Base-by-base conservation (phyloP, 2,888 invertebrate genomes). In the Apoda limacodes region DNA sequence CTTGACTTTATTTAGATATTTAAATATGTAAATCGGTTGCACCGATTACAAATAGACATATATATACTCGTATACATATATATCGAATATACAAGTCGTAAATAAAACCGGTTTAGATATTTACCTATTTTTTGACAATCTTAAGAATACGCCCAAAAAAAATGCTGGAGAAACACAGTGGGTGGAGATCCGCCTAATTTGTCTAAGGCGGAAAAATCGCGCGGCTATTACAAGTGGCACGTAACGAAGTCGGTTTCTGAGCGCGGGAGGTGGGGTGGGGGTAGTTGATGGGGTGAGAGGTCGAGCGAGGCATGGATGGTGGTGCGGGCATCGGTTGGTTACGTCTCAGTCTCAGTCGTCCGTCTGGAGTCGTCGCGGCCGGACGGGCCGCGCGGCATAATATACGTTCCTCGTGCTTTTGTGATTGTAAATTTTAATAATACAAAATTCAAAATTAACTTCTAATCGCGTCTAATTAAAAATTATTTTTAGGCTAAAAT, bases 381-480 rank as follows among this genome's bases (percentile, higher is more conserved):
- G 74, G 67, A 66, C 74, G 76, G 74, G 71, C 78, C 75, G 75
- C 75, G 76, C 76, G 78, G 55, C 75, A 66, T 56, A 71, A 68
- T 71, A 71, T 70, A 71, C 78, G 81, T 81, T 82, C 82, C 81
- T 82, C 81, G 80, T 75, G 78, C 74, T 67, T 70, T 81, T 81
- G 82, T 82, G 81, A 82, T 82, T 69, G 65, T 72, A 74, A 72
- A 76, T 69, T 68, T 69, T 60, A 74, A 69, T 63, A 65, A 61
- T 55, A 60, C 57, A 63, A 65, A 64, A 62, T 60, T 57, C 47
- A 52, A 66, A 62, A 62, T 45, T 48, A 48, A 59, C 57, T 53
- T 52, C 55, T 65, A 63, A 70, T 65, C 69, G 69, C 69, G 71
- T 69, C 64, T 70, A 60, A 64, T 69, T 62, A 62, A 68, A 65